Evolutionary conservation across 30 jellyfish, hydroid and myxozoan genomes (phyloP).

Genomic region (Turritopsis rubra): DNA sequence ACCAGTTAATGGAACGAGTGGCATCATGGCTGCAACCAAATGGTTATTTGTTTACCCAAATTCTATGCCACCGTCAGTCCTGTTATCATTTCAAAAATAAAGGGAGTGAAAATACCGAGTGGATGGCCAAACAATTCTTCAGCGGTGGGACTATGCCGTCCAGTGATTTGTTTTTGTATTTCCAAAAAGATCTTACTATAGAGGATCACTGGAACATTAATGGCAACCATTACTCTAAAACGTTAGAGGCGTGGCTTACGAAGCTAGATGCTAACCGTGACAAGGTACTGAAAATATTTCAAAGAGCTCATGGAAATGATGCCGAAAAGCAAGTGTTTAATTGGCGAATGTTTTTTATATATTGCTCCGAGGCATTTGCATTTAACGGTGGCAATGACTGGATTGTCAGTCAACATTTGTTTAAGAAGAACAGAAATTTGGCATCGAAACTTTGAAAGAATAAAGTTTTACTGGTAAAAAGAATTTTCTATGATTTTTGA

Average conservation of each 20-base stretch:
- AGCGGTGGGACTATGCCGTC: conserved; percentile 85
- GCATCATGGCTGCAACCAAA: conserved; percentile 72
- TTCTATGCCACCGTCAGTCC: conserved; percentile 62
- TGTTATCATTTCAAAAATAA: conserved; percentile 52
- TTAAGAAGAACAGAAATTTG: conserved; percentile 26
- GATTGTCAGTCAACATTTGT: conserved; percentile 79
- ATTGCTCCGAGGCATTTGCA: conserved; percentile 59
- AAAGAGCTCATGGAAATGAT: conserved; percentile 48
- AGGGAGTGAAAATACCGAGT: conserved; percentile 48
- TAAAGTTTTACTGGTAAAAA: background rate
- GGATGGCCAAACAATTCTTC: conserved; percentile 77
- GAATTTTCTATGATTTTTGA: too few relatives aligned
- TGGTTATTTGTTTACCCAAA: conserved; percentile 66
- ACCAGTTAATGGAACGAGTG: conserved; percentile 49
- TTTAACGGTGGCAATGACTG: conserved; percentile 76
- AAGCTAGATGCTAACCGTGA: conserved; percentile 51
- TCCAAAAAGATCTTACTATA: conserved; percentile 55
- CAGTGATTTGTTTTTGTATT: conserved; percentile 58
- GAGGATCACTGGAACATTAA: conserved; percentile 69
- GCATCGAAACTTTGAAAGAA: background rate
- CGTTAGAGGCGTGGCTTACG: conserved; percentile 69
- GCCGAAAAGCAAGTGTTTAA: conserved; percentile 56
- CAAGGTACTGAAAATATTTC: conserved; percentile 37
- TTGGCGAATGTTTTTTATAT: conserved; percentile 74
- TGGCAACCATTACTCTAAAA: conserved; percentile 68